Evolutionary conservation across 2,888 invertebrate genomes (phyloP).

Genomic region (Parapristionchus giblindavisi): DNA sequence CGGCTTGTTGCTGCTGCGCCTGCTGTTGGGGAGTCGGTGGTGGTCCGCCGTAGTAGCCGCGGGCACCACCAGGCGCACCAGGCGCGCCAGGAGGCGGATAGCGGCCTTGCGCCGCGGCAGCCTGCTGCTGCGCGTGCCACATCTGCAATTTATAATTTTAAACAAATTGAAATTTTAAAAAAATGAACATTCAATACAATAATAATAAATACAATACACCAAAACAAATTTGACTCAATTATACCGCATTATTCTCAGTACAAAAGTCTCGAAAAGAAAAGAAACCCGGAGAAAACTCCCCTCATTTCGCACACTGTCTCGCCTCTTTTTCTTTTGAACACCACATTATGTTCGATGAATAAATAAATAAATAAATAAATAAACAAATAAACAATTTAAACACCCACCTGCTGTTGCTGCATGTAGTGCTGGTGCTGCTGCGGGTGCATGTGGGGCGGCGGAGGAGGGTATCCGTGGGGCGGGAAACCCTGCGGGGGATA

Average conservation of each 20-base stretch:
- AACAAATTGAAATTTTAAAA: neutral
- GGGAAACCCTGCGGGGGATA: conserved; percentile 36
- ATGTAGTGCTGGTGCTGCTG: conserved; percentile 54
- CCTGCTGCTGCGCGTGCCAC: conserved; percentile 41
- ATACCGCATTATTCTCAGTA: no score
- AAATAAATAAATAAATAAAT: no score
- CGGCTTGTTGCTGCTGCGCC: conserved; percentile 31
- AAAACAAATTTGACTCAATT: no score
- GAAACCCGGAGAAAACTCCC: no score
- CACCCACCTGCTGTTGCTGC: conserved; percentile 31
- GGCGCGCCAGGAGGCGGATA: conserved; percentile 25
- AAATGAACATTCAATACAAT: no score
- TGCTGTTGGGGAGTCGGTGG: conserved; percentile 14
- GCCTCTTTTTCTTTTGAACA: neutral
- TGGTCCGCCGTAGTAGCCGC: neutral
- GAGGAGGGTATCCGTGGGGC: conserved; percentile 30
- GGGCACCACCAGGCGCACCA: neutral
- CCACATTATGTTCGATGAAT: no score
- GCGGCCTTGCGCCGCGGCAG: conserved; percentile 7
- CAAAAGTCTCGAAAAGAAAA: no score
- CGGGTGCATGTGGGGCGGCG: conserved; percentile 11
- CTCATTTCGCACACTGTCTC: no score
- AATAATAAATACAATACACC: no score
- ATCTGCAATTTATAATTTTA: conserved; percentile 38
- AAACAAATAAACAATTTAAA: no score